Conservation (phyloP, 1,140 invertebrate species). For the Leptonema lineaticorne region DNA sequence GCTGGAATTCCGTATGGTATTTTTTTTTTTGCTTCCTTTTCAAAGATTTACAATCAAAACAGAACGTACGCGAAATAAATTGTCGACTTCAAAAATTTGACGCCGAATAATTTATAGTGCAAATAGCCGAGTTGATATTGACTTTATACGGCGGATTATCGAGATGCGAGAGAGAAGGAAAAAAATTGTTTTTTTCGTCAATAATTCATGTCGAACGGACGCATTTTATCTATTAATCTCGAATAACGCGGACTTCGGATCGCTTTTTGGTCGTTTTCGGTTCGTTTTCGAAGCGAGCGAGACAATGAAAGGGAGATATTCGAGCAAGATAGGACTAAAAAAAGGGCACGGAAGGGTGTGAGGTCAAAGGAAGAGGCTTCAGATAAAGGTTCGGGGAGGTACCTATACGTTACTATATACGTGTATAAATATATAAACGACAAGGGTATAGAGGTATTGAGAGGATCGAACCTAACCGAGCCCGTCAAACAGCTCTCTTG, state of each 20-base stretch:
- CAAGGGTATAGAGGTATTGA: constrained; percentile 24
- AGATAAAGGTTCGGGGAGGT: constrained; percentile 13
- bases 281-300: neutral
- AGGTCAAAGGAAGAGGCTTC: neutral
- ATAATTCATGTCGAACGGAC: constrained; percentile 15
- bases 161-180: neutral
- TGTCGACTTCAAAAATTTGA: neutral
- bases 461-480: too few species aligned
- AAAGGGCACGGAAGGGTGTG: too few species aligned
- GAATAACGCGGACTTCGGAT: neutral
- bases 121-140: neutral
- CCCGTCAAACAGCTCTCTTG: constrained; percentile 30
- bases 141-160: neutral
- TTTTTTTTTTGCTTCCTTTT: too few species aligned
- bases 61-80: neutral
- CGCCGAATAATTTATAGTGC: constrained; percentile 2
- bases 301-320: too few species aligned
- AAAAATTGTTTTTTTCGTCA: neutral
- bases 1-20: too few species aligned
- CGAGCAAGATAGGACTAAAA: too few species aligned
- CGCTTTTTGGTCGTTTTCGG: constrained; percentile 12
- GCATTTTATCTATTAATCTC: constrained; percentile 18
- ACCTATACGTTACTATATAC: neutral
- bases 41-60: too few species aligned
- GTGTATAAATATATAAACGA: neutral